Evolutionary conservation across 2,113 vertebrate genomes (phyloP).

Genomic region (Chionis minor): DNA sequence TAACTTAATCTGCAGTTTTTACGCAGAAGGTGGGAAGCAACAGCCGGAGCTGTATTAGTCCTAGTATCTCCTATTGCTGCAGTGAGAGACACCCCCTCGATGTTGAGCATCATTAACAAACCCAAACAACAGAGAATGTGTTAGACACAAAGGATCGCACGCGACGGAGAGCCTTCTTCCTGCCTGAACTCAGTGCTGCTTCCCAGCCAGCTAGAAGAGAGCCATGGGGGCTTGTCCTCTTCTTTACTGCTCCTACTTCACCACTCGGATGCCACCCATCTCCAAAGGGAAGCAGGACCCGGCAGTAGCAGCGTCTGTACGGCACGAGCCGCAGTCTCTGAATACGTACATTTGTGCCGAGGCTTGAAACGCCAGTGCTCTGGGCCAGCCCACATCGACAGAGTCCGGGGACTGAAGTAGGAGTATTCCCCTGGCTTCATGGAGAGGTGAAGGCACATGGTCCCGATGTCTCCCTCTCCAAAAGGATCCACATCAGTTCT

Average conservation of each 20-base stretch:
- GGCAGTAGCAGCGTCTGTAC: not conserved
- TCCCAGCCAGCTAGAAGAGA: not conserved
- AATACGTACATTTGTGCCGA: conserved; percentile 80
- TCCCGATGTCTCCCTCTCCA: conserved; percentile 80
- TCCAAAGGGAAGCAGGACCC: not conserved
- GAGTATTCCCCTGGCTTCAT: conserved; percentile 92
- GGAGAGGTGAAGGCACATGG: conserved; percentile 89
- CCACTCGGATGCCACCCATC: not conserved
- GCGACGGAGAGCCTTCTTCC: not conserved
- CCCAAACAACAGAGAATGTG: not conserved
- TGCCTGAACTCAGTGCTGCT: not conserved
- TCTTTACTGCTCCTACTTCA: not conserved
- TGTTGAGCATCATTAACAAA: not conserved
- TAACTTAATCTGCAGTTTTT: not conserved
- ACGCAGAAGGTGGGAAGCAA: not conserved
- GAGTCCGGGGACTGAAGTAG: conserved; percentile 93
- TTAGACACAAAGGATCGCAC: not conserved
- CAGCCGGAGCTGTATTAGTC: not conserved
- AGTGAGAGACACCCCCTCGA: not conserved
- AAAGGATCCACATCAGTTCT: conserved; percentile 74
- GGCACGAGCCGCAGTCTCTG: not conserved
- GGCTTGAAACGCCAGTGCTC: conserved; percentile 95
- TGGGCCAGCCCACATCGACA: conserved; percentile 93
- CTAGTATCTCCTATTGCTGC: not conserved
- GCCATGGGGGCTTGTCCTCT: not conserved